These are phyloP conservation scores for Astropecten irregularis DNA, from an alignment of 53 echinoderm and acorn worm species.

Conservation along the genomic window DNA sequence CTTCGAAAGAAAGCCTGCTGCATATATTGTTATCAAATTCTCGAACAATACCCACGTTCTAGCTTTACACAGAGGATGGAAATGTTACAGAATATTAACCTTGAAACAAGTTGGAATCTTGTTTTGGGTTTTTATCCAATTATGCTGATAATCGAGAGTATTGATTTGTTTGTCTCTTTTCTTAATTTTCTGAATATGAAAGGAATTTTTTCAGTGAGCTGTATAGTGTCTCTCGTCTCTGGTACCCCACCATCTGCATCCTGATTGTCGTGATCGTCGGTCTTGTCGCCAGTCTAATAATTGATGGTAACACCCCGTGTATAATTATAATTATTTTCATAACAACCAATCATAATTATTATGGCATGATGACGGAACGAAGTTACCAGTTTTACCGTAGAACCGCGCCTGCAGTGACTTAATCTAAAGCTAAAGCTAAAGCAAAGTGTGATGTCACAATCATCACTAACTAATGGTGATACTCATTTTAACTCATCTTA, in stretches of 20 bases:
- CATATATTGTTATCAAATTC: no score
- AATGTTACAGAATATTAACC: no score
- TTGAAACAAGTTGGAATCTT: no score
- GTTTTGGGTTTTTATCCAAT: no score
- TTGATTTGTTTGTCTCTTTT: neutral
- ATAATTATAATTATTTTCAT: neutral
- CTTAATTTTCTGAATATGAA: neutral
- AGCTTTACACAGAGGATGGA: no score
- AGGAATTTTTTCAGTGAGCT: neutral
- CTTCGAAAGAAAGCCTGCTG: no score
- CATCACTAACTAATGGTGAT: neutral
- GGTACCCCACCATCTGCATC: slow-evolving; percentile 33
- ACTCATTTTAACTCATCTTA: no score
- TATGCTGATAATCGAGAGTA: no score
- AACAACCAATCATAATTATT: neutral
- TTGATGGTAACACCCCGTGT: neutral
- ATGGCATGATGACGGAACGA: no score
- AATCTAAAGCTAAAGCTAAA: neutral
- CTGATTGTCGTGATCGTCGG: slow-evolving; percentile 2
- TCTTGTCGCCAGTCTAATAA: slow-evolving; percentile 26
- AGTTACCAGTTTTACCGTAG: no score
- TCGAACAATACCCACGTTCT: no score
- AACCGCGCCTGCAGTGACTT: no score
- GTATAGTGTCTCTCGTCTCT: slow-evolving; percentile 27
- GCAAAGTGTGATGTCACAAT: neutral